phyloP scores from a whole-genome alignment of 2,888 invertebrate species.

The Nomada lathburiana region DNA sequence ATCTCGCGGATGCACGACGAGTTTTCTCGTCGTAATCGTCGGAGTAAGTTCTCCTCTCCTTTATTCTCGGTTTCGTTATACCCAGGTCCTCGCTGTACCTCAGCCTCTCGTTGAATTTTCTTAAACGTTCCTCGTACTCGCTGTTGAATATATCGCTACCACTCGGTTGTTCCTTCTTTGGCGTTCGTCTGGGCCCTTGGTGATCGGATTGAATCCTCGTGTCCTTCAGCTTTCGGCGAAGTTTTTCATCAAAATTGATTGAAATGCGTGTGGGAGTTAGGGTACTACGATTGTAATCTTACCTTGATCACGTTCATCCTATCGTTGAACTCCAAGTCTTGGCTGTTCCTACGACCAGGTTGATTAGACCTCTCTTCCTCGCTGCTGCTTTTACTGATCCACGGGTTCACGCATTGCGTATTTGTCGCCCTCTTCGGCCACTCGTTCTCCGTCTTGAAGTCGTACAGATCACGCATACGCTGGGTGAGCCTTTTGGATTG shows the following conservation, averaged over 20 bases:
- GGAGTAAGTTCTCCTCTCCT: slow-evolving; percentile 74
- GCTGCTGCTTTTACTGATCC: slow-evolving; percentile 76
- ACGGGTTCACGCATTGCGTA: slow-evolving; percentile 55
- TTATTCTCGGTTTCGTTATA: slow-evolving; percentile 42
- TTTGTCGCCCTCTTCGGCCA: slow-evolving; percentile 72
- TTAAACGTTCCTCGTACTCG: slow-evolving; percentile 64
- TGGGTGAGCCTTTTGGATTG: slow-evolving; percentile 72
- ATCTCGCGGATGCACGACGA: slow-evolving; percentile 36
- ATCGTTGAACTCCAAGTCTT: slow-evolving; percentile 77
- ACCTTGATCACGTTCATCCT: slow-evolving; percentile 62
- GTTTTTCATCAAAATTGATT: not conserved
- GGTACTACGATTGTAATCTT: not conserved
- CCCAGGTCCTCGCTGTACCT: slow-evolving; percentile 69
- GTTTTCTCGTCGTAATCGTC: slow-evolving; percentile 76
- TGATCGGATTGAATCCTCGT: slow-evolving; percentile 43
- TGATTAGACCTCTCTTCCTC: slow-evolving; percentile 67
- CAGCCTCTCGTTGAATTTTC: slow-evolving; percentile 68
- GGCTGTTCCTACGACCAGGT: slow-evolving; percentile 70
- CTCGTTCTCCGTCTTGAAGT: slow-evolving; percentile 79
- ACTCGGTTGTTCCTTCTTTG: not conserved
- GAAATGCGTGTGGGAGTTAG: too few species aligned
- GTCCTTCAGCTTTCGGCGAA: slow-evolving; percentile 34
- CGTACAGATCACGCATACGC: slow-evolving; percentile 77
- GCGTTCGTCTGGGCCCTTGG: not conserved
- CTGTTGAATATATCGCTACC: slow-evolving; percentile 37